Base-by-base conservation (phyloP, 2,888 invertebrate species). In the Leptinotarsa rubiginosa region DNA sequence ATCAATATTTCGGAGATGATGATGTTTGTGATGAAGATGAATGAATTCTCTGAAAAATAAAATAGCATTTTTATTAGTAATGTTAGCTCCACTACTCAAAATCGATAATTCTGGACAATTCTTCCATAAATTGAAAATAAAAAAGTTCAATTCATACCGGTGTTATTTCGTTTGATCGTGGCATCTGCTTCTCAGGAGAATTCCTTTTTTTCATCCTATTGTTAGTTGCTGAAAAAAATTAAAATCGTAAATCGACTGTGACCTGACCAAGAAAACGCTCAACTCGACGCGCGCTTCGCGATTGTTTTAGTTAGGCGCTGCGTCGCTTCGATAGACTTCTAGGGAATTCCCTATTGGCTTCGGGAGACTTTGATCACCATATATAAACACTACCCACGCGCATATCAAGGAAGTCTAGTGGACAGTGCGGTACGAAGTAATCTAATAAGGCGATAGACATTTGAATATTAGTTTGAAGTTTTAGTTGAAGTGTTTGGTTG, bases 11-110 rank as follows among this genome's bases (percentile, higher is more conserved):
- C 79, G 81, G 81, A 75, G 83, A 77, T 74, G 83, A 83, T 74
- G 81, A 79, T 83, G 85, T 85, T 82, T 85, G 85, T 76, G 86
- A 86, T 66, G 85, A 81, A 54, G 86, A 84, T 78, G 86, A 87
- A 75, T 83, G 82, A 77, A 85, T 81, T 80, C 86, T 85, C 87
- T 87, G 86, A 85, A 84, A 83, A 80, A 75, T 62, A 76, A 79
- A 72, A 70, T 47, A n/a, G 68, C 20, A 22, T n/a, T 16, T 50
- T 50, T n/a, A n/a, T 16, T 50, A 15, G n/a, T 15, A n/a, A 50
- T 2, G n/a, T 50, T 15, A 50, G n/a, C 15, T 50, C 15, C 41
- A 41, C 41, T 41, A 41, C 41, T 41, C 41, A 10, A 41, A 41
- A 41, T 41, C 12, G 41, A 41, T 41, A 41, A 10, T 10, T 41